Evolutionary conservation across 2,888 invertebrate genomes (phyloP).

Genomic region (Epicampocera succincta): DNA sequence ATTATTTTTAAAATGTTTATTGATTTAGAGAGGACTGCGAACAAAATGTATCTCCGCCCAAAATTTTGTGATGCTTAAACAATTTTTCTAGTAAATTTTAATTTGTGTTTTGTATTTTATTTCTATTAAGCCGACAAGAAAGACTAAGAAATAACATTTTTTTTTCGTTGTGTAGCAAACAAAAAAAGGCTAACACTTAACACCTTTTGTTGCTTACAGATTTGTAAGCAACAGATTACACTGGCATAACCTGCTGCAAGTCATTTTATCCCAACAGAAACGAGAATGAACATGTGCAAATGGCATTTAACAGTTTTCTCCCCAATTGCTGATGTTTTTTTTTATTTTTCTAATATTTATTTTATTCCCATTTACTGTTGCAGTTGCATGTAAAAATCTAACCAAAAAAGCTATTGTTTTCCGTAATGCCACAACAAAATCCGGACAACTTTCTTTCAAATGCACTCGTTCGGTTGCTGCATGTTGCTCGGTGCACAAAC

Average conservation of each 20-base stretch:
- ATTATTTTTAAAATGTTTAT: too few species aligned
- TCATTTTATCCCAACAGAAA: neutral
- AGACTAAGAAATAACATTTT: too few species aligned
- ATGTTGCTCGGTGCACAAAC: neutral
- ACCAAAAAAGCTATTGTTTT: slow-evolving; percentile 15
- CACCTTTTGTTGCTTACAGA: neutral
- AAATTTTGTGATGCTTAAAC: too few species aligned
- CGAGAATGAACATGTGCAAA: slow-evolving; percentile 12
- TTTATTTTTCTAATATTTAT: neutral
- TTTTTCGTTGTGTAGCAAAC: neutral
- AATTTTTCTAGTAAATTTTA: too few species aligned
- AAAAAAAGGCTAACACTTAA: neutral
- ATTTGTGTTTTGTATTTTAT: too few species aligned
- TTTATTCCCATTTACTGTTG: slow-evolving; percentile 15
- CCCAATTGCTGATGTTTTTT: too few species aligned
- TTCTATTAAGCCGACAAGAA: too few species aligned
- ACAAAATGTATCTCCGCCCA: too few species aligned
- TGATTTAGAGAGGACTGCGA: too few species aligned
- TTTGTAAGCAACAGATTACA: slow-evolving; percentile 17
- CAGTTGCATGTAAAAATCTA: slow-evolving; percentile 19
- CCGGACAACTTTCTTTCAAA: neutral
- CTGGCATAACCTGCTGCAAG: neutral
- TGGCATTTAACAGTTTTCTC: slow-evolving; percentile 14
- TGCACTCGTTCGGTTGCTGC: neutral
- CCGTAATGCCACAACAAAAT: slow-evolving; percentile 22